Percentiles rank a stretch among this genome's conserved stretches.
These are phyloP conservation scores for Vicugna pacos DNA, from an alignment of 2,113 vertebrate genomes.

Conservation along the genomic window DNA sequence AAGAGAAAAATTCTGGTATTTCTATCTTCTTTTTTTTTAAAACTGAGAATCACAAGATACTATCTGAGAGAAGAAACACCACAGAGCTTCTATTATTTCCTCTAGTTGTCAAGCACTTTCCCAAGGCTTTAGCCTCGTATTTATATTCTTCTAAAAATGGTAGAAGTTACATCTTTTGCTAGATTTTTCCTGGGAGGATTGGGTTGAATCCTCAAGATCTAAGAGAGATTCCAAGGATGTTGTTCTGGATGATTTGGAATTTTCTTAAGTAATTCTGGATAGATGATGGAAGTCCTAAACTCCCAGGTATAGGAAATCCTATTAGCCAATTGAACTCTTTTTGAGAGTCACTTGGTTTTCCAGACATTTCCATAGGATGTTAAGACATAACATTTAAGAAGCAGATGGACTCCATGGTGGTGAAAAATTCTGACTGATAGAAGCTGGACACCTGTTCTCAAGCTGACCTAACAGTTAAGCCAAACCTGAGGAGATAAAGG, in stretches of 20 bases:
- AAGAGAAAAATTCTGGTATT: background rate
- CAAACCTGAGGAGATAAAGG: background rate
- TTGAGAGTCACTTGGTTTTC: background rate
- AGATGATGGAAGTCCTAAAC: background rate
- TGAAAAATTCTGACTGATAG: background rate
- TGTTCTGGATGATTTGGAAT: background rate
- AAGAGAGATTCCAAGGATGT: background rate
- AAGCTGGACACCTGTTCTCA: background rate
- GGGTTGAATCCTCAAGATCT: background rate
- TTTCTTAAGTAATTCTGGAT: slow-evolving; percentile 12
- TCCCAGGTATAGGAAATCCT: background rate
- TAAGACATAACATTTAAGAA: slow-evolving; percentile 8
- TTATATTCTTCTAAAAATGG: slow-evolving; percentile 14
- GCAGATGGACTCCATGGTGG: background rate
- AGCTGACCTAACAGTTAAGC: background rate
- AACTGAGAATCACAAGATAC: background rate
- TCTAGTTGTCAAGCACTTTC: background rate
- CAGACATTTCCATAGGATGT: background rate
- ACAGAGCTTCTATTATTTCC: background rate
- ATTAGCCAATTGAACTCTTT: background rate
- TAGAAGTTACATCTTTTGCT: background rate
- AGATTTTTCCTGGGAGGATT: background rate
- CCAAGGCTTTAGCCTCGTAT: background rate
- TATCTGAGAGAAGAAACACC: background rate
- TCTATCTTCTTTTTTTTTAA: background rate